A percentile compares a stretch with the other conserved stretches of the same genome.
These are phyloP conservation scores for Sander vitreus DNA, from an alignment of 2,113 vertebrate genomes.

Conservation along the genomic window DNA sequence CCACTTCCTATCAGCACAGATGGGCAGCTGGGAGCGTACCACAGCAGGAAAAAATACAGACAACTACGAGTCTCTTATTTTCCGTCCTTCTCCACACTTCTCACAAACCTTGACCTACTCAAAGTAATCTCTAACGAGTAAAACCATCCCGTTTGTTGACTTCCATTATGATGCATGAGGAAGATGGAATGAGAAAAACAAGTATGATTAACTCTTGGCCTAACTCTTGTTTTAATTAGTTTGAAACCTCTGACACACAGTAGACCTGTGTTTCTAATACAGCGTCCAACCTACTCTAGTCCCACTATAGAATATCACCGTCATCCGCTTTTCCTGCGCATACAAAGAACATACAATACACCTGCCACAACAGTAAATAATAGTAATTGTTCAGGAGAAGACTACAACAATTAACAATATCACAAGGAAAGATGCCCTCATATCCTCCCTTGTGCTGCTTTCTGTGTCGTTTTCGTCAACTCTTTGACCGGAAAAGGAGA, in stretches of 20 bases:
- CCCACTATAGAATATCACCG: neutral
- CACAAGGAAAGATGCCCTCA: conserved; percentile 78
- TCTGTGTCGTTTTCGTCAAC: conserved; percentile 84
- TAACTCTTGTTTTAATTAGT: neutral
- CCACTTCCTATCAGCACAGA: conserved; percentile 76
- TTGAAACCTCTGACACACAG: conserved; percentile 11
- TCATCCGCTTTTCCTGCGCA: neutral
- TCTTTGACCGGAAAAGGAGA: conserved; percentile 78
- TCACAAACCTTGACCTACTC: conserved; percentile 69
- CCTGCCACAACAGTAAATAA: conserved; percentile 51
- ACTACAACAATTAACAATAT: conserved; percentile 61
- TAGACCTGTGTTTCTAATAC: neutral
- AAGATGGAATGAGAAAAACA: conserved; percentile 33
- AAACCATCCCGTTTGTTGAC: conserved; percentile 7
- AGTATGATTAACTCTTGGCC: conserved; percentile 16
- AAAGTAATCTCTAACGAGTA: conserved; percentile 44
- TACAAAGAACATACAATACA: conserved; percentile 47
- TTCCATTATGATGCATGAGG: conserved; percentile 42
- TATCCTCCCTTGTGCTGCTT: conserved; percentile 75
- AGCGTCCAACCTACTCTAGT: neutral
- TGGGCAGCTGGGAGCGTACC: conserved; percentile 62
- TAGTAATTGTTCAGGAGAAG: conserved; percentile 41
- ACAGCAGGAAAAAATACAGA: conserved; percentile 72
- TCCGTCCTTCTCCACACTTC: conserved; percentile 67
- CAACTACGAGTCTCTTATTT: conserved; percentile 57